Base-by-base conservation (phyloP, 2,888 invertebrate genomes). In the Plagiodera versicolora region DNA sequence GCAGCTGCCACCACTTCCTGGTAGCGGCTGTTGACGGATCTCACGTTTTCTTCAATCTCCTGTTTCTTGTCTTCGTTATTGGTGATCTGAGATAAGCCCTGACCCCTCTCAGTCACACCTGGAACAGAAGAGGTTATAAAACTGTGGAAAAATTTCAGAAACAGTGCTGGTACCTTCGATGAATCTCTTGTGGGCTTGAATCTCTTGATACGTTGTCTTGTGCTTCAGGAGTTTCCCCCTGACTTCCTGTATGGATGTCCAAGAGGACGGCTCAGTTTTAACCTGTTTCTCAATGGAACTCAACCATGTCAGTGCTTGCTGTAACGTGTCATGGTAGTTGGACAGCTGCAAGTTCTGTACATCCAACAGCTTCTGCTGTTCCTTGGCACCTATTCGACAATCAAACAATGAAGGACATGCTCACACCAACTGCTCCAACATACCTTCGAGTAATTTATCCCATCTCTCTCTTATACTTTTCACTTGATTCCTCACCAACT, bases 181-280 rank as follows among this genome's bases (percentile, higher is more conserved):
- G 4, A 95, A 89, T 68, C 95, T 84, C 77, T 95, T 95, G 75
- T 97, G 93, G 0, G 95, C 91, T 59, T 89, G 82, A 19, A 95
- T 92, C 81, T 98, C 97, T 81, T 97, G 95, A 56, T 92, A 85
- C 49, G 89, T 83, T 0, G 92, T 90, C 85, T 93, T 95, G 74
- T 91, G 89, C 78, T 95, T 95, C 28, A 93, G 82, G 39, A 95
- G 78, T 77, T 92, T 93, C 0, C 92, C 89, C 63, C 91, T 86
- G 8, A 93, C 89, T 78, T 95, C 95, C 78, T 92, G 94, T 4
- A 91, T 85, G 1, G 92, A 91, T 49, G 89, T 87, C 81, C 92
- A 88, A 45, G 87, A 85, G 2, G 86, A 82, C 1, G 89, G 86
- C 67, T 89, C 88, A 76, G 92, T 89, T 69, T 89, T 88, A 8